Percentiles rank a stretch among this genome's conserved stretches.
Conservation (phyloP, 2,113 vertebrate genomes). For the Dipodomys spectabilis region DNA sequence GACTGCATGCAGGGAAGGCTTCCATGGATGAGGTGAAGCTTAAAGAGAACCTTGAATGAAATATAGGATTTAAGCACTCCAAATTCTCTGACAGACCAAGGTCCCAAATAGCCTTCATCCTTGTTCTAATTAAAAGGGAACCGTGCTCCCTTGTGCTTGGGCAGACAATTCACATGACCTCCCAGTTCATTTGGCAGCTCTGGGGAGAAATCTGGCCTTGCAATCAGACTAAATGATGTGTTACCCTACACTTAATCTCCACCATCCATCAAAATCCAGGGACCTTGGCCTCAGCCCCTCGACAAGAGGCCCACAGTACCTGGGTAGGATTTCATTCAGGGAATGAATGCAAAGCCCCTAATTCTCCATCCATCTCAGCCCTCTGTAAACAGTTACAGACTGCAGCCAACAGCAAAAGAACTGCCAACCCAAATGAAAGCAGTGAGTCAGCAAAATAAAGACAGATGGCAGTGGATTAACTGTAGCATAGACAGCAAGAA, state of each 20-base stretch:
- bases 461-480: conserved; percentile 82
- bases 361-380: conserved; percentile 67
- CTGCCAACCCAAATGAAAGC: conserved; percentile 79
- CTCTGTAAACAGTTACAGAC: conserved; percentile 77
- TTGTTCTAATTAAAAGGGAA: conserved; percentile 81
- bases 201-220: conserved; percentile 81
- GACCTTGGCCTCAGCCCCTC: conserved; percentile 79
- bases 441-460: conserved; percentile 83
- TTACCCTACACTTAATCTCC: conserved; percentile 84
- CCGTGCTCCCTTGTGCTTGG: conserved; percentile 68
- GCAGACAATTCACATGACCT: conserved; percentile 82
- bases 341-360: conserved; percentile 75
- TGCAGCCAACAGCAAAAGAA: conserved; percentile 65
- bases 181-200: conserved; percentile 82
- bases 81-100: conserved; percentile 74
- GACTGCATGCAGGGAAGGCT: conserved; percentile 42
- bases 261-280: conserved; percentile 84
- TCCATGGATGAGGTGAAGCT: conserved; percentile 45
- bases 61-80: conserved; percentile 52
- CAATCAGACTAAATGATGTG: conserved; percentile 85
- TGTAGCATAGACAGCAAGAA: conserved; percentile 45
- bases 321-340: conserved; percentile 73
- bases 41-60: conserved; percentile 66
- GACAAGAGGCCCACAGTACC: conserved; percentile 64
- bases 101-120: conserved; percentile 67